These are phyloP conservation scores for Drosophila tristis DNA, from an alignment of 1,140 invertebrate species.

Conservation along the genomic window DNA sequence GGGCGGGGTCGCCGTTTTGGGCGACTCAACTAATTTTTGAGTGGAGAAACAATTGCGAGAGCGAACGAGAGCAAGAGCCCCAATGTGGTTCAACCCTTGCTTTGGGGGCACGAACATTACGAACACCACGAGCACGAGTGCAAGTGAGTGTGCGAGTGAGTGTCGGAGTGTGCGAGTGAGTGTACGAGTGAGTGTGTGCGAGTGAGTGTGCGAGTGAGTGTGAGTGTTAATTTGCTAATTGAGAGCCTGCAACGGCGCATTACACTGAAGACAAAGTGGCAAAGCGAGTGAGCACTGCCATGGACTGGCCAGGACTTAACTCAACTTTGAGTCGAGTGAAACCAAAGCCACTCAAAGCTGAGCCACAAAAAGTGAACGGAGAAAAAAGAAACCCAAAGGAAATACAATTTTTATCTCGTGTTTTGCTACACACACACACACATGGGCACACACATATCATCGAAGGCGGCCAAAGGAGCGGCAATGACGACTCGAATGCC, in stretches of 20 bases:
- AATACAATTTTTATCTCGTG: not conserved
- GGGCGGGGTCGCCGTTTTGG: slow-evolving; percentile 25
- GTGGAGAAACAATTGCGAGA: slow-evolving; percentile 27
- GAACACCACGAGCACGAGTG: no score
- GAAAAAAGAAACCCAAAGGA: slow-evolving; percentile 26
- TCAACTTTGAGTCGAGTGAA: slow-evolving; percentile 11
- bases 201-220: slow-evolving; percentile 9
- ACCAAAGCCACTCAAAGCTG: not conserved
- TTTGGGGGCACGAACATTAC: no score
- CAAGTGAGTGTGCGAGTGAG: not conserved
- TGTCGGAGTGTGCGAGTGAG: not conserved
- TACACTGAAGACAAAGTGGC: slow-evolving; percentile 31
- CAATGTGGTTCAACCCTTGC: slow-evolving; percentile 29
- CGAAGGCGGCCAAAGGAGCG: slow-evolving; percentile 32
- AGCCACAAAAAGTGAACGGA: not conserved
- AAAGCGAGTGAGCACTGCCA: slow-evolving; percentile 7
- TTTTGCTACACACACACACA: slow-evolving; percentile 11
- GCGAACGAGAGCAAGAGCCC: slow-evolving; percentile 15
- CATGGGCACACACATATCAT: slow-evolving; percentile 8
- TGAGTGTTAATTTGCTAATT: slow-evolving; percentile 80
- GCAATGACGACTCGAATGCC: slow-evolving; percentile 24
- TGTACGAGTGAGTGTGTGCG: not conserved
- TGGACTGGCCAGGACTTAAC: no score
- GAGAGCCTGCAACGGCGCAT: slow-evolving; percentile 69
- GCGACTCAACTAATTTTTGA: slow-evolving; percentile 12